phyloP scores from a whole-genome alignment of 2,797 vertebrate species.

The Nasua narica region DNA sequence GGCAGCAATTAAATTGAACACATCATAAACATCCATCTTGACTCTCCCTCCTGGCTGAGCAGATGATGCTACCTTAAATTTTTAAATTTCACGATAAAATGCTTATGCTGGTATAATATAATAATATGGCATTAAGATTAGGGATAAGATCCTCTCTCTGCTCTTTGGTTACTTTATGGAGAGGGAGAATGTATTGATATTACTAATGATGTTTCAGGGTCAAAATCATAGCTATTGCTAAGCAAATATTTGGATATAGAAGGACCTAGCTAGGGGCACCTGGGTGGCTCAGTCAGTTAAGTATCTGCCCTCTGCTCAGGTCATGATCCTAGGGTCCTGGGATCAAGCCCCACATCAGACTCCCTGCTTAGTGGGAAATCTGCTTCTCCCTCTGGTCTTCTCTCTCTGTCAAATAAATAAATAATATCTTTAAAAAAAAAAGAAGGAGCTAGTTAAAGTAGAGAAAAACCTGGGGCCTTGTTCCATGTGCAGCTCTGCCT shows the following conservation, averaged over 20 bases:
- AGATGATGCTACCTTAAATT: constrained; percentile 28
- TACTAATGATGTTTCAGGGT: constrained; percentile 3
- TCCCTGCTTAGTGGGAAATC: too few relatives aligned
- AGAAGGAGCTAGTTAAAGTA: background rate
- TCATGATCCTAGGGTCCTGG: too few relatives aligned
- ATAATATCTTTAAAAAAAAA: too few relatives aligned
- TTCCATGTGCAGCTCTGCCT: background rate
- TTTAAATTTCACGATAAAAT: constrained; percentile 55
- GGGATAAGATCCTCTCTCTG: background rate
- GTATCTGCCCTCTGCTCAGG: too few relatives aligned
- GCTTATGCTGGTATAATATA: constrained; percentile 4
- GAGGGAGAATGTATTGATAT: background rate
- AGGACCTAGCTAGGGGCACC: background rate
- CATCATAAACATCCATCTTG: constrained; percentile 48
- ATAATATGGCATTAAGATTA: background rate
- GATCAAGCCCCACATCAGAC: too few relatives aligned
- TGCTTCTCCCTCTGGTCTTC: too few relatives aligned
- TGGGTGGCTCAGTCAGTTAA: too few relatives aligned
- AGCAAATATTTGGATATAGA: background rate
- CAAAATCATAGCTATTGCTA: background rate
- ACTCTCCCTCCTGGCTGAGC: background rate
- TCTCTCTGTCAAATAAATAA: too few relatives aligned
- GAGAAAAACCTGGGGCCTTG: background rate
- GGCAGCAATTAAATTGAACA: constrained; percentile 47
- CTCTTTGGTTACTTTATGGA: background rate